Conservation (phyloP, 2,797 vertebrate genomes). For the Bradypodion ventrale region DNA sequence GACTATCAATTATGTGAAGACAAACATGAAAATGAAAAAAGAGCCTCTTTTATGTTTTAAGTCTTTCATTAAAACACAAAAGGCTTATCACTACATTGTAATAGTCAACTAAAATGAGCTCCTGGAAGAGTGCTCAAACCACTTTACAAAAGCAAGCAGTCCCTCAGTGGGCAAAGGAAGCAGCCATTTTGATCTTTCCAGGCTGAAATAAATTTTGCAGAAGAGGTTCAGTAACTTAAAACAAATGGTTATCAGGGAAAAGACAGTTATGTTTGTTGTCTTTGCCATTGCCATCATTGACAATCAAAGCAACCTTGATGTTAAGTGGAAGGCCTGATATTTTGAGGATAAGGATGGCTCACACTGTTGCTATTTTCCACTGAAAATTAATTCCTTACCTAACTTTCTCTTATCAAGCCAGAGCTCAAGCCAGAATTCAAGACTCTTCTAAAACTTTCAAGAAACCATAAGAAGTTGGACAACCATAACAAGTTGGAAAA, state of each 20-base stretch:
- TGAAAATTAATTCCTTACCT: fast-evolving
- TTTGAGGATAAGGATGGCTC: not conserved
- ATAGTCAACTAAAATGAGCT: not conserved
- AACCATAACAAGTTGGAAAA: too few species aligned
- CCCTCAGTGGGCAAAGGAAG: not conserved
- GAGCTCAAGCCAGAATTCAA: not conserved
- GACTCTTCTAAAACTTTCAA: not conserved
- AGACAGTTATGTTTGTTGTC: too few species aligned
- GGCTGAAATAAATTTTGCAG: not conserved
- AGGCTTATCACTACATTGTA: not conserved
- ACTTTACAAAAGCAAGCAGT: not conserved
- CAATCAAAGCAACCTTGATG: too few species aligned
- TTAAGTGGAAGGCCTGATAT: too few species aligned
- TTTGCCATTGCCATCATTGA: too few species aligned
- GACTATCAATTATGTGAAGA: too few species aligned
- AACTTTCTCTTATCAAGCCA: not conserved
- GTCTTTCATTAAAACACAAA: too few species aligned
- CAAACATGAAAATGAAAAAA: too few species aligned
- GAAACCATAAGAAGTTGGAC: conserved; percentile 17
- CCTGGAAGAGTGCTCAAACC: not conserved
- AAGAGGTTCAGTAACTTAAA: too few species aligned
- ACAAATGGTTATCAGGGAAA: too few species aligned
- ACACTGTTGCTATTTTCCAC: not conserved
- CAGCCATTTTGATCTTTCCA: not conserved
- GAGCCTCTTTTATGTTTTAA: too few species aligned